These are phyloP conservation scores for Atherinomorus stipes DNA, from an alignment of 2,113 vertebrate genomes.

Conservation along the genomic window DNA sequence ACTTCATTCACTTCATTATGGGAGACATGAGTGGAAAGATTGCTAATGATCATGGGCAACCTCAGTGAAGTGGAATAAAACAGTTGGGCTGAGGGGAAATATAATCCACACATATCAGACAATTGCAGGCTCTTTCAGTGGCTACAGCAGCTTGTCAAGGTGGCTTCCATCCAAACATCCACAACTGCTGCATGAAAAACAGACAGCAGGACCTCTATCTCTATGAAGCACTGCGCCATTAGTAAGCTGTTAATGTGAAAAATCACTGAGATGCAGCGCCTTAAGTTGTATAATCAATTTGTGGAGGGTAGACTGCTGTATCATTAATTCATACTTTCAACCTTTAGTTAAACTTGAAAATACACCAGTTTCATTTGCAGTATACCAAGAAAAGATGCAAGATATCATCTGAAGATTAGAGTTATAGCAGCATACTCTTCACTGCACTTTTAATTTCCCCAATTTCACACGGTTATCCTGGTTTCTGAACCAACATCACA, in stretches of 20 bases:
- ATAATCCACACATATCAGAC: conserved; percentile 65
- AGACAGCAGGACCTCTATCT: conserved; percentile 40
- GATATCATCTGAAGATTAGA: conserved; percentile 29
- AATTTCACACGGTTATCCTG: conserved; percentile 14
- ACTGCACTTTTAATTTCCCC: conserved; percentile 27
- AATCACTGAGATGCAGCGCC: conserved; percentile 34
- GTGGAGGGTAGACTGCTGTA: conserved; percentile 19
- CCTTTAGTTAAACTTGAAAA: conserved; percentile 12
- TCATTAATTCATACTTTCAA: conserved; percentile 34
- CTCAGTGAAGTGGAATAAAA: conserved; percentile 68
- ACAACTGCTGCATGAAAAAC: conserved; percentile 52
- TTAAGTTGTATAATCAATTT: conserved; percentile 50
- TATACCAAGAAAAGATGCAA: not conserved
- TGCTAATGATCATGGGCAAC: conserved; percentile 73
- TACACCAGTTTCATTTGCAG: conserved; percentile 1
- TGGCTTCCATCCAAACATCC: conserved; percentile 65
- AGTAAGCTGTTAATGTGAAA: conserved; percentile 36
- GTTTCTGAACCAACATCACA: conserved; percentile 15
- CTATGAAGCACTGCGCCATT: conserved; percentile 26
- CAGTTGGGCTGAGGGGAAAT: conserved; percentile 57
- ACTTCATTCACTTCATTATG: conserved; percentile 77
- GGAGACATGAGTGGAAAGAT: conserved; percentile 76
- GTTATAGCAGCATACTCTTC: conserved; percentile 22
- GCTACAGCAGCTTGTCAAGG: conserved; percentile 58
- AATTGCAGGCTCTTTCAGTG: conserved; percentile 60